Evolutionary conservation across 2,113 vertebrate genomes (phyloP).

Genomic region (Cinclus cinclus): DNA sequence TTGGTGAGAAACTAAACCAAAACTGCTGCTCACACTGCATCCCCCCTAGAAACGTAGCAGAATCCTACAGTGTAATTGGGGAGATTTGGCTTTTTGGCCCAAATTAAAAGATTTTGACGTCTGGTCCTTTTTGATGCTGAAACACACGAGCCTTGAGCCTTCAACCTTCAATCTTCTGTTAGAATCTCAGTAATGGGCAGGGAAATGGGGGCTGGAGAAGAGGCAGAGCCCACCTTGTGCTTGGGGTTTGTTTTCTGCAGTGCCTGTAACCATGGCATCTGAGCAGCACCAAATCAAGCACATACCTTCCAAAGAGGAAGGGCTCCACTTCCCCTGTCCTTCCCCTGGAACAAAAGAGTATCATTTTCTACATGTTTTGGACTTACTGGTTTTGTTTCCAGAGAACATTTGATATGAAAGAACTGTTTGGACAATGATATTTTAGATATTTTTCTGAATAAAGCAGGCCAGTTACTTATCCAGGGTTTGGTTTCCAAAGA

Average conservation of each 20-base stretch:
- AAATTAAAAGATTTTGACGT: neutral
- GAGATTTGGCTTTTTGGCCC: neutral
- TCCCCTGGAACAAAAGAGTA: slow-evolving; percentile 12
- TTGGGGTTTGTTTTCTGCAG: neutral
- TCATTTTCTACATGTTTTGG: neutral
- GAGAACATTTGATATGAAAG: neutral
- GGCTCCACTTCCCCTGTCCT: slow-evolving; percentile 24
- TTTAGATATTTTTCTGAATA: neutral
- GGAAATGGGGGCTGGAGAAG: neutral
- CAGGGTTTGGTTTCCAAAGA: neutral
- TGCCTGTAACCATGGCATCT: neutral
- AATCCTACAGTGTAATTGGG: neutral
- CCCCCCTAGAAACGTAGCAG: fast-evolving
- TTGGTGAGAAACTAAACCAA: neutral
- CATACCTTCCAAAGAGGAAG: neutral
- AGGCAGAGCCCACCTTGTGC: neutral
- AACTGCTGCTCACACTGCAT: neutral
- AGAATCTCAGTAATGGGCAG: neutral
- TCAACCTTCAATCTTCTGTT: neutral
- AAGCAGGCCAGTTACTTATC: neutral
- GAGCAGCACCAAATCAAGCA: neutral
- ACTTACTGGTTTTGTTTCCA: neutral
- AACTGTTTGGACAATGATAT: neutral
- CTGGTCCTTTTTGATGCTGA: neutral
- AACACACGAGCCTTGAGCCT: fast-evolving